These are phyloP conservation scores for Cheilosia grossa DNA, from an alignment of 2,888 invertebrate genomes.

Conservation along the genomic window DNA sequence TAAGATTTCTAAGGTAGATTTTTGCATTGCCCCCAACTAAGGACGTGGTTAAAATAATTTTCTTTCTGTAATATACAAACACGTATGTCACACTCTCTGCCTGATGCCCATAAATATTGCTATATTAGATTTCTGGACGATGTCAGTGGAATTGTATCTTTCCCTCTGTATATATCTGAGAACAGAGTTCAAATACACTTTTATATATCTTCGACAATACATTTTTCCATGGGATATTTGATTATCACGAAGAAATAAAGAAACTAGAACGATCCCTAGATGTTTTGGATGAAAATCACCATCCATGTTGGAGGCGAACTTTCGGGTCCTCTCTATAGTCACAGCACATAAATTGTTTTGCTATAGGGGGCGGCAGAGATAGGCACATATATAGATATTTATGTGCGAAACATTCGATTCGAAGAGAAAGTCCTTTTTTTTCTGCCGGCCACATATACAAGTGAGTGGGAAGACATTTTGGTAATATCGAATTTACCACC, in stretches of 20 bases:
- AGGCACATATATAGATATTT: slow-evolving; percentile 58
- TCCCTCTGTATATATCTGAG: slow-evolving; percentile 35
- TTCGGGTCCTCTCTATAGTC: slow-evolving; percentile 22
- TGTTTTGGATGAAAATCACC: slow-evolving; percentile 60
- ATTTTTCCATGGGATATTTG: slow-evolving; percentile 34
- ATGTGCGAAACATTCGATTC: slow-evolving; percentile 70
- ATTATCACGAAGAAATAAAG: slow-evolving; percentile 52
- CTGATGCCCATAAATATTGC: slow-evolving; percentile 81
- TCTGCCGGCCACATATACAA: slow-evolving; percentile 18
- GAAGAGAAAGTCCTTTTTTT: slow-evolving; percentile 41
- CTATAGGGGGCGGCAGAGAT: slow-evolving; percentile 42
- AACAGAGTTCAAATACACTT: slow-evolving; percentile 8
- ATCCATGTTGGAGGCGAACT: slow-evolving; percentile 31
- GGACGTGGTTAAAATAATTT: too few species aligned
- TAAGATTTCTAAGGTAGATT: too few species aligned
- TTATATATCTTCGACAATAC: neutral
- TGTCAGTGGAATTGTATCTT: slow-evolving; percentile 83
- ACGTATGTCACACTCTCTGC: slow-evolving; percentile 1
- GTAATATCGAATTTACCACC: slow-evolving; percentile 32
- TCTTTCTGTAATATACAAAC: neutral
- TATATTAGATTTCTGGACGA: slow-evolving; percentile 83
- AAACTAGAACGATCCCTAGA: slow-evolving; percentile 45
- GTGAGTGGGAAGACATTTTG: slow-evolving; percentile 6
- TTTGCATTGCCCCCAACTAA: neutral
- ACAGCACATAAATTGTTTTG: slow-evolving; percentile 47